These are phyloP conservation scores for Zoanthus gigantus DNA, from an alignment of 92 coral and sea anemone genomes.

Conservation along the genomic window DNA sequence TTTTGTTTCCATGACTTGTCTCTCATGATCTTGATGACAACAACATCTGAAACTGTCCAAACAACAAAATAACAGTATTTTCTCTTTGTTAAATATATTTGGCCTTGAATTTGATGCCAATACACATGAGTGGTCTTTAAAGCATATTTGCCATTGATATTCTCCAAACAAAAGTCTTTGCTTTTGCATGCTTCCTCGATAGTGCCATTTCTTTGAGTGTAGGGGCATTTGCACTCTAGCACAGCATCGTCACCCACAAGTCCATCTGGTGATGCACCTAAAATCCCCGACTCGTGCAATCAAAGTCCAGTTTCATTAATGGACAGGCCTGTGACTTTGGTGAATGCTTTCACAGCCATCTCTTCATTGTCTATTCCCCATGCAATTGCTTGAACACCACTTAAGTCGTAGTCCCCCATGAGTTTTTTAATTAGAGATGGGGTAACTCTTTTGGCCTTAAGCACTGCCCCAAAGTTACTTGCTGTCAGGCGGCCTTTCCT, in stretches of 20 bases:
- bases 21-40: slow-evolving; percentile 26
- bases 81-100: slow-evolving; percentile 27
- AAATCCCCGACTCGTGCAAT: slow-evolving; percentile 20
- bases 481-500: slow-evolving; percentile 62
- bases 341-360: slow-evolving; percentile 38
- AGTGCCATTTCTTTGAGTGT: slow-evolving; percentile 24
- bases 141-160: slow-evolving; percentile 16
- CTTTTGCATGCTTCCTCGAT: slow-evolving; percentile 34
- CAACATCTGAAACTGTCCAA: slow-evolving; percentile 25
- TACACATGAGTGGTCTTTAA: slow-evolving; percentile 22
- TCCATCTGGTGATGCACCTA: slow-evolving; percentile 36
- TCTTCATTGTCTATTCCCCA: slow-evolving; percentile 52
- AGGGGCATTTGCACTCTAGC: slow-evolving; percentile 38
- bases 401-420: slow-evolving; percentile 55
- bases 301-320: slow-evolving; percentile 29
- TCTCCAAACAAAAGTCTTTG: slow-evolving; percentile 31
- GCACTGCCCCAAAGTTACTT: slow-evolving; percentile 52
- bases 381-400: slow-evolving; percentile 33
- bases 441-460: slow-evolving; percentile 56
- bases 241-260: slow-evolving; percentile 23
- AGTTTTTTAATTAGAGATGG: slow-evolving; percentile 57
- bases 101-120: slow-evolving; percentile 35
- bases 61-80: slow-evolving; percentile 27
- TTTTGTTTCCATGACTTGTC: background rate
- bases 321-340: slow-evolving; percentile 31